phyloP scores from a whole-genome alignment of 2,888 invertebrate species.

The Drosophila parthenogenetica region DNA sequence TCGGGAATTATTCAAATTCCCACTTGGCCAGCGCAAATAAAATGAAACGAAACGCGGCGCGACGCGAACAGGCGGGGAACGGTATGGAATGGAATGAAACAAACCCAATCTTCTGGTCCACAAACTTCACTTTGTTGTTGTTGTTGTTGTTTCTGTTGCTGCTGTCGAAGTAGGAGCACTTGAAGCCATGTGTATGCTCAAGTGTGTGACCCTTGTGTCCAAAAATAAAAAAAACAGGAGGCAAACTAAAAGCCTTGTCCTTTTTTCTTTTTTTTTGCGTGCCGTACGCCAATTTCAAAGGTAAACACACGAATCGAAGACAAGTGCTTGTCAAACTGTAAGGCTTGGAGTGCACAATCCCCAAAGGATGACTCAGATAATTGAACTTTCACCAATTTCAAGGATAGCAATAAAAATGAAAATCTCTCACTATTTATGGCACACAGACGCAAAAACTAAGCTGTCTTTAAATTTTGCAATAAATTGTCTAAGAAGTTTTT shows the following conservation, averaged over 20 bases:
- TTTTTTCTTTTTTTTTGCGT: slow-evolving; percentile 23
- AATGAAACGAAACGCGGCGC: slow-evolving; percentile 33
- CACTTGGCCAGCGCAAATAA: slow-evolving; percentile 67
- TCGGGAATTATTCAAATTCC: slow-evolving; percentile 74
- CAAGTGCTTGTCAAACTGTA: slow-evolving; percentile 72
- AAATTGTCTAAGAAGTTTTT: not conserved
- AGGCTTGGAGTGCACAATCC: slow-evolving; percentile 45
- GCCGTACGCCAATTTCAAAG: slow-evolving; percentile 70
- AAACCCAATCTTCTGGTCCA: slow-evolving; percentile 36
- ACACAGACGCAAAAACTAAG: not conserved
- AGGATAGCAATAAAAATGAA: slow-evolving; percentile 23
- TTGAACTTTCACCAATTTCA: slow-evolving; percentile 36
- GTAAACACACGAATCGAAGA: slow-evolving; percentile 64
- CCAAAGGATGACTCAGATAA: slow-evolving; percentile 44
- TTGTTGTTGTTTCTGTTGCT: slow-evolving; percentile 22
- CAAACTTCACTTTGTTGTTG: slow-evolving; percentile 1
- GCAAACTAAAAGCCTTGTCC: slow-evolving; percentile 63
- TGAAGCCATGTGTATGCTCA: slow-evolving; percentile 64
- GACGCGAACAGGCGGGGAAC: no score
- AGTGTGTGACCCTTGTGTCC: slow-evolving; percentile 68
- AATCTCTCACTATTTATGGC: slow-evolving; percentile 16
- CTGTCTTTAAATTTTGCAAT: not conserved
- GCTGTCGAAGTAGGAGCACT: slow-evolving; percentile 39
- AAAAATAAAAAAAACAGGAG: slow-evolving; percentile 35
- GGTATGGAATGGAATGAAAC: slow-evolving; percentile 9